These are phyloP conservation scores for Chunga burmeisteri DNA, from an alignment of 2,113 vertebrate genomes.

Conservation along the genomic window DNA sequence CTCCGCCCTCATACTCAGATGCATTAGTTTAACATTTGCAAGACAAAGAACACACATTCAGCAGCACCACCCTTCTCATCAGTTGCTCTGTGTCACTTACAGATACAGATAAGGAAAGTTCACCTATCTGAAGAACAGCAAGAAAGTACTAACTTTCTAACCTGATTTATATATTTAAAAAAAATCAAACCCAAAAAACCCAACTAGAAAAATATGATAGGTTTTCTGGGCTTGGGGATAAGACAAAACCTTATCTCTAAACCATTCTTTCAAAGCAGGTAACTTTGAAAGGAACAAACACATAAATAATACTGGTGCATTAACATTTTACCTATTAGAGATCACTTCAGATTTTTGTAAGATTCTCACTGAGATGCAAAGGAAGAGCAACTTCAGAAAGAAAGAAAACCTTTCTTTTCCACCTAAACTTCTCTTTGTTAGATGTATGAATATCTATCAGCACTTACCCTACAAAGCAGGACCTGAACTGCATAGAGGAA, in stretches of 20 bases:
- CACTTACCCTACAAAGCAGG: background rate
- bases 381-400: background rate
- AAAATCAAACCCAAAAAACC: background rate
- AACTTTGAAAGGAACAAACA: background rate
- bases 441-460: background rate
- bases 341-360: background rate
- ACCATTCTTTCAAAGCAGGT: background rate
- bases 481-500: background rate
- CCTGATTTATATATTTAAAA: background rate
- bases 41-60: background rate
- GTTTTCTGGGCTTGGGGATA: background rate
- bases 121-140: background rate
- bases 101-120: background rate
- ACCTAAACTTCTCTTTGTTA: background rate
- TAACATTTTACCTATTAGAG: background rate
- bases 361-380: background rate
- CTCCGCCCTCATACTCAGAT: background rate
- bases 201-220: background rate
- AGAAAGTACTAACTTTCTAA: background rate
- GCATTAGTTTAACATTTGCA: background rate
- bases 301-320: background rate
- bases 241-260: background rate
- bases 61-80: background rate
- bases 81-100: background rate
- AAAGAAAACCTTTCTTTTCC: background rate